Evolutionary conservation across 1,140 invertebrate genomes (phyloP), one percentile per base, ranked within the genome.

Genomic region (Ostrea denselamellosa): DNA sequence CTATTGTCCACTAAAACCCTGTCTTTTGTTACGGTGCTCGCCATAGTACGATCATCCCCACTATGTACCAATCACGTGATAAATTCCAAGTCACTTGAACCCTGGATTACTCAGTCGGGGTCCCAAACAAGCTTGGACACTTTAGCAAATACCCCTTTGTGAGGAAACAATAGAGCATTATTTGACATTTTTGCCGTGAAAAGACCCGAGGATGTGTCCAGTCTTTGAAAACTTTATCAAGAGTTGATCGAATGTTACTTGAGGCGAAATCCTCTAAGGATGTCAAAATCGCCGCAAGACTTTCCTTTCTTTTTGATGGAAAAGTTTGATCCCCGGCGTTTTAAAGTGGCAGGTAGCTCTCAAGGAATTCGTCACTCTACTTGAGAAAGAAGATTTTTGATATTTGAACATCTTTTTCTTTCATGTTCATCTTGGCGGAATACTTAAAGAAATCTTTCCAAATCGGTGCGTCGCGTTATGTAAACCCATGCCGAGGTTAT

Each of bases 31-130:
- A 25, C 28, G 68, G 28, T 44, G 68, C 28, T 77, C 68, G 68
- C 68, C 68, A 77, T 77, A 28, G 68, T 77, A 77, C 25, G 68
- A 77, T 77, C 68, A 77, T 77, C 68, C 68, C 68, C 68, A 25
- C 68, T 34, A 77, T 28, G 82, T 54, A 53, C 44, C 82, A 83
- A 54, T 52, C 82, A 83, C 82, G 82, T 83, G 82, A 83, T 83
- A 52, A 83, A 52, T 53, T 83, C 82, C 44, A 52, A 54, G 82
- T 83, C 82, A 83, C 82, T 83, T 83, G 82, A 83, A 83, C 82
- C 82, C 44, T 83, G 82, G 82, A 83, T 83, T 83, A 83, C 44
- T 51, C 82, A 17, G 82, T 54, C 51, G 82, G 82, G 53, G 82
- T 52, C 51, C 82, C 51, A 52, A 83, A 54, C 53, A 83, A 83